Evolutionary conservation across 2,888 invertebrate species (phyloP).

Genomic region (Drosophila limbata): DNA sequence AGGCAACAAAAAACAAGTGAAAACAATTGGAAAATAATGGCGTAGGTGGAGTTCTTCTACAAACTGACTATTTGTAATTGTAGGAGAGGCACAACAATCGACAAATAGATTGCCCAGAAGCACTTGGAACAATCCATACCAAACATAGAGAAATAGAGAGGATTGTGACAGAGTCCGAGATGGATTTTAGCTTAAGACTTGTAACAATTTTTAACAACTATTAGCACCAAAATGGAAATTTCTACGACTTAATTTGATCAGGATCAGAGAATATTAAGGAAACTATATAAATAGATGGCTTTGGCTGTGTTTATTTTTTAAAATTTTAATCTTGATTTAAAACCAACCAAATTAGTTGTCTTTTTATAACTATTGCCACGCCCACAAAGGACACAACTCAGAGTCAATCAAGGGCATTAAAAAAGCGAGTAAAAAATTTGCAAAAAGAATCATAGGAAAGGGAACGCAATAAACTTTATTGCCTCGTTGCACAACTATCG

Average conservation of each 20-base stretch:
- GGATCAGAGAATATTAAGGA: no score
- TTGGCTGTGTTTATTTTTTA: no score
- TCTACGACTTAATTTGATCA: no score
- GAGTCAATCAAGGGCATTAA: not conserved
- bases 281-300: no score
- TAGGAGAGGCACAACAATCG: slow-evolving; percentile 8
- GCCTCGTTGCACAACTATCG: slow-evolving; percentile 62
- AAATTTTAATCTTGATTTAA: not conserved
- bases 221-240: not conserved
- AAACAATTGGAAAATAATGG: slow-evolving; percentile 19
- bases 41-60: slow-evolving; percentile 16
- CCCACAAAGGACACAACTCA: slow-evolving; percentile 9
- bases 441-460: slow-evolving; percentile 11
- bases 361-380: not conserved
- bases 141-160: not conserved
- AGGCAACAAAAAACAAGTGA: slow-evolving; percentile 1
- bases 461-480: slow-evolving; percentile 63
- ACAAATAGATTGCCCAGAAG: slow-evolving; percentile 8
- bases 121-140: not conserved
- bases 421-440: slow-evolving; percentile 2
- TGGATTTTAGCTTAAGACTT: not conserved
- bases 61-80: slow-evolving; percentile 27
- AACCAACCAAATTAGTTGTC: not conserved
- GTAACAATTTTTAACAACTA: not conserved
- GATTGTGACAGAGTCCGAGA: not conserved